phyloP scores from a whole-genome alignment of 1,140 invertebrate species.

The Sycophila sp. region DNA sequence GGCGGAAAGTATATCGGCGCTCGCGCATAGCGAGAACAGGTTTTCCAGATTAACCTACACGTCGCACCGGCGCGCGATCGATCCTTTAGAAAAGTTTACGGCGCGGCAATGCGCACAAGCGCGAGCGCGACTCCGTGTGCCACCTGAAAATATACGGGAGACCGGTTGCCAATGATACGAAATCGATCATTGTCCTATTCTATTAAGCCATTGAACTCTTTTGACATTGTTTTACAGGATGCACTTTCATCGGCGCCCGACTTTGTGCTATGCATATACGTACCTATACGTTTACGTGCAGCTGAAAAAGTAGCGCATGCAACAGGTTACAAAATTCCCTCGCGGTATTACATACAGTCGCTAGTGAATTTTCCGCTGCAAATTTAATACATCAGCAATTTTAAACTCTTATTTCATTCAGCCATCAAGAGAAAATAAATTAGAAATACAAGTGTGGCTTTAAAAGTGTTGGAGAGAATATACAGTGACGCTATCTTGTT shows the following conservation, averaged over 20 bases:
- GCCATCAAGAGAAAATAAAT: too few species aligned
- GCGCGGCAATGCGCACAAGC: constrained; percentile 18
- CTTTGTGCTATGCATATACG: neutral
- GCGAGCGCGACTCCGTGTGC: too few species aligned
- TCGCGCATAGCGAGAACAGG: constrained; percentile 49
- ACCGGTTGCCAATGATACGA: constrained; percentile 33
- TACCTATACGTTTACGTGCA: neutral
- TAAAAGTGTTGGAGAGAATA: too few species aligned
- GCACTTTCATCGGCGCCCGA: neutral
- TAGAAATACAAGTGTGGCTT: too few species aligned
- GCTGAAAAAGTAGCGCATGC: neutral
- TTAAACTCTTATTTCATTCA: too few species aligned
- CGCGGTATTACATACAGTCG: too few species aligned
- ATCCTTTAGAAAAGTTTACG: constrained; percentile 46
- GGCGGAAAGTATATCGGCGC: constrained; percentile 53
- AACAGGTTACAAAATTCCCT: constrained; percentile 9
- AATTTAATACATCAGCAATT: too few species aligned
- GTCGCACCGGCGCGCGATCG: constrained; percentile 41
- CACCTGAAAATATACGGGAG: constrained; percentile 36
- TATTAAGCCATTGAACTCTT: constrained; percentile 35
- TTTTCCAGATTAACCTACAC: constrained; percentile 58
- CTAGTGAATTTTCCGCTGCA: neutral
- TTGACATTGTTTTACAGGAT: constrained; percentile 23
- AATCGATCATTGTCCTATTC: constrained; percentile 38
- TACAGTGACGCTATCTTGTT: too few species aligned